Evolutionary conservation across 2,797 vertebrate genomes (phyloP), one percentile per base, ranked within the genome.

Genomic region (Cyclopterus lumpus): DNA sequence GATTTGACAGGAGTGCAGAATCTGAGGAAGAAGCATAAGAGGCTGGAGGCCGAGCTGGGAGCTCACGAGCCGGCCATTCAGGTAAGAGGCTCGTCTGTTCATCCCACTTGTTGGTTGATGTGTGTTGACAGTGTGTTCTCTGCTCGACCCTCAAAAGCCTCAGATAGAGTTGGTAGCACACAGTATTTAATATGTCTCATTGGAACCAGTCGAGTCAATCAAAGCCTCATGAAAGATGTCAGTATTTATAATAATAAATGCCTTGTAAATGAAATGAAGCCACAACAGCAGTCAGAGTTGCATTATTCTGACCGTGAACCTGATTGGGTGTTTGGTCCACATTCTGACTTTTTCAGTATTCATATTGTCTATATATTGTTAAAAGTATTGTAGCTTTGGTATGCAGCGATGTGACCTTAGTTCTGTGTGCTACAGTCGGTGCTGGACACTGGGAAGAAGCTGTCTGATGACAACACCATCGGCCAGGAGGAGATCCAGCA

Each of bases 401-500:
- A 18, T n/a, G 30, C 15, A 66, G 20, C 65, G 11, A 62, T 12
- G 38, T 14, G 24, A 20, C 53, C n/a, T 67, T n/a, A 75, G 15
- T 15, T 72, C 2, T 71, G 8, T 76, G 40, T 79, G 51, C 32
- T 38, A 3, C 88, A 99, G 98, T 97, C 97, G 10, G 98, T 99
- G 82, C 92, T 98, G 80, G 98, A 99, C 80, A 98, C 96, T 0
- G 98, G 98, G 16, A 99, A 95, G 94, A 99, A 98, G 89, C 94
- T 99, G 83, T 97, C 97, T 0, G 98, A 99, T 53, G 98, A 99
- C 86, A 99, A 99, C 92, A 99, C 98, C 51, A 98, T 99, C 0
- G 98, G 98, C 11, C 97, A 99, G 89, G 97, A 99, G 70, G 98
- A 99, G 94, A 99, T 99, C 81, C 97, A 99, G 94, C 97, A 98